Conservation (phyloP, 1,140 invertebrate species). For the Paralvinella palmiformis region DNA sequence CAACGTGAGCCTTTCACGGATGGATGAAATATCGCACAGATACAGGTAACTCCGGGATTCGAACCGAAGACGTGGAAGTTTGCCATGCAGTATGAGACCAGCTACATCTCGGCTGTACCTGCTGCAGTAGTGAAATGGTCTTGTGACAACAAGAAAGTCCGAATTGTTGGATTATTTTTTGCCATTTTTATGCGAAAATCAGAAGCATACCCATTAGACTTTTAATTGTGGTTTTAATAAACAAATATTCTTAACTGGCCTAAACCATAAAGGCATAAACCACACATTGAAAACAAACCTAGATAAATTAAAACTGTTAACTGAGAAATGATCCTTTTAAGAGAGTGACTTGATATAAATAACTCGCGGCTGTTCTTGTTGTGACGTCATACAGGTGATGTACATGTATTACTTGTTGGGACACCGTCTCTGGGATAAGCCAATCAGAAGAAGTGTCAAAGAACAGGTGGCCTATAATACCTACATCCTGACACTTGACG, state of each 20-base stretch:
- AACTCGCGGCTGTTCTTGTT: neutral
- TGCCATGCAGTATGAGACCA: neutral
- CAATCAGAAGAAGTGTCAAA: neutral
- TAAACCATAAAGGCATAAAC: neutral
- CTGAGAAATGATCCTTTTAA: neutral
- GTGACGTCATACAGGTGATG: constrained; percentile 65
- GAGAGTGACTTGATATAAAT: neutral
- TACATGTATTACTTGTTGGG: constrained; percentile 98
- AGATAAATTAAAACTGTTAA: neutral
- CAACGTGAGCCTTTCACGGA: no score
- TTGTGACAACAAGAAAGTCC: no score
- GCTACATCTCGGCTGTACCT: no score
- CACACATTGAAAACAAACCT: neutral
- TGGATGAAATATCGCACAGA: neutral
- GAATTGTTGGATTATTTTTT: no score
- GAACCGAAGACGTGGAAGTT: neutral
- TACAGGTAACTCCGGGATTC: neutral
- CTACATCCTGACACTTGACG: constrained; percentile 89
- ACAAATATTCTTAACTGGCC: neutral
- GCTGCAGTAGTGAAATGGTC: no score
- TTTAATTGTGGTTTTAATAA: neutral
- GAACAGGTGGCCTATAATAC: constrained; percentile 78
- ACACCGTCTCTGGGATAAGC: constrained; percentile 1
- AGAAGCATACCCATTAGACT: no score
- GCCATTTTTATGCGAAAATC: no score